phyloP scores from a whole-genome alignment of 2,888 invertebrate genomes.

The Drosophila leonis region DNA sequence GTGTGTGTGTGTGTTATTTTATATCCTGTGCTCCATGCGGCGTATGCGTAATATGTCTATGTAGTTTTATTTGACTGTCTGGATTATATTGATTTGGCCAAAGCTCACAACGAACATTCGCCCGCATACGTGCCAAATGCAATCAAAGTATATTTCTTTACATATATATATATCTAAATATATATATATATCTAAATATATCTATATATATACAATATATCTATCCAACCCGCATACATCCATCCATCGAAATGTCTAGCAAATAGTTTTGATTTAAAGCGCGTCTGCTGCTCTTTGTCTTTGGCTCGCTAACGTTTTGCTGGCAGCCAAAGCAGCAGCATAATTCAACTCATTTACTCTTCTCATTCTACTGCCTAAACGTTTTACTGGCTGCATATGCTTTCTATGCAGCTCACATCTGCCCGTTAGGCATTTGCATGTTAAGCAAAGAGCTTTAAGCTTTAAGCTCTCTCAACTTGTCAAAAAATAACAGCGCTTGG shows the following conservation, averaged over 20 bases:
- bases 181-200: neutral
- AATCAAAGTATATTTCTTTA: constrained; percentile 32
- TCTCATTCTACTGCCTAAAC: neutral
- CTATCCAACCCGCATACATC: neutral
- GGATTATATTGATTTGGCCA: constrained; percentile 76
- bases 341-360: neutral
- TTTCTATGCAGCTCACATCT: neutral
- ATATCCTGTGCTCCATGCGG: constrained; percentile 55
- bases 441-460: neutral
- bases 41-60: constrained; percentile 75
- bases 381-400: constrained; percentile 2
- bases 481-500: neutral
- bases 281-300: neutral
- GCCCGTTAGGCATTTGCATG: no score
- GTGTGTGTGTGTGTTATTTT: constrained; percentile 25
- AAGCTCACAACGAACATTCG: constrained; percentile 12
- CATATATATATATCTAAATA: constrained; percentile 1
- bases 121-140: constrained; percentile 26
- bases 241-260: neutral
- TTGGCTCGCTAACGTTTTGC: constrained; percentile 8
- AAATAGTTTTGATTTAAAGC: neutral
- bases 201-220: neutral
- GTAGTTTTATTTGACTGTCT: constrained; percentile 70
- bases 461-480: neutral
- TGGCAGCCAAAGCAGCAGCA: neutral